A percentile compares a stretch with the other conserved stretches of the same genome.
Conservation (phyloP, 2,797 vertebrate species). For the Neopelma chrysocephalum region DNA sequence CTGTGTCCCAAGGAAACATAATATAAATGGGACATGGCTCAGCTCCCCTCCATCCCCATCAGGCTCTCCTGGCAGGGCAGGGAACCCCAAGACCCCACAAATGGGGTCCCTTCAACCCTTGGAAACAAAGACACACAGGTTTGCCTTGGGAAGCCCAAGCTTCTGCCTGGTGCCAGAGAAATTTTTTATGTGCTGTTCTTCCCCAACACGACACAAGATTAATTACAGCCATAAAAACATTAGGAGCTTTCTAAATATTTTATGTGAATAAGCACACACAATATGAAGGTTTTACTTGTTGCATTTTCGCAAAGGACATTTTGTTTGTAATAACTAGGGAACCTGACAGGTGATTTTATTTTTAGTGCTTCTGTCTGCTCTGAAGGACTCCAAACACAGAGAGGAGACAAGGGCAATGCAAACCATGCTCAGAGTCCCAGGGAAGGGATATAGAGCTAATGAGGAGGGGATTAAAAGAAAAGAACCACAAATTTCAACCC, state of each 20-base stretch:
- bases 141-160: background rate
- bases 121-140: rapidly evolving
- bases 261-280: constrained; percentile 28
- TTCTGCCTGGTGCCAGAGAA: background rate
- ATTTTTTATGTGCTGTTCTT: constrained; percentile 33
- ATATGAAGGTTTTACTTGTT: constrained; percentile 38
- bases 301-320: constrained; percentile 9
- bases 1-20: rapidly evolving
- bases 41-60: rapidly evolving
- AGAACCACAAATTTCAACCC: background rate
- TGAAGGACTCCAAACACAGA: background rate
- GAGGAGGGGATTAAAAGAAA: background rate
- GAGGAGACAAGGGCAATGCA: background rate
- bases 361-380: constrained; percentile 20
- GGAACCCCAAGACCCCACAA: rapidly evolving
- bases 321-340: constrained; percentile 33
- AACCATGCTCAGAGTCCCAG: background rate
- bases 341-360: constrained; percentile 40
- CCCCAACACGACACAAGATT: constrained; percentile 54
- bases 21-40: background rate
- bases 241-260: constrained; percentile 70
- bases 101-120: rapidly evolving
- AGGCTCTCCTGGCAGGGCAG: background rate
- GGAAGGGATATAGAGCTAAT: background rate
- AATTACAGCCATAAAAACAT: constrained; percentile 62